phyloP scores from a whole-genome alignment of 30 jellyfish, hydroid and myxozoan genomes.

The Aurelia aurita region DNA sequence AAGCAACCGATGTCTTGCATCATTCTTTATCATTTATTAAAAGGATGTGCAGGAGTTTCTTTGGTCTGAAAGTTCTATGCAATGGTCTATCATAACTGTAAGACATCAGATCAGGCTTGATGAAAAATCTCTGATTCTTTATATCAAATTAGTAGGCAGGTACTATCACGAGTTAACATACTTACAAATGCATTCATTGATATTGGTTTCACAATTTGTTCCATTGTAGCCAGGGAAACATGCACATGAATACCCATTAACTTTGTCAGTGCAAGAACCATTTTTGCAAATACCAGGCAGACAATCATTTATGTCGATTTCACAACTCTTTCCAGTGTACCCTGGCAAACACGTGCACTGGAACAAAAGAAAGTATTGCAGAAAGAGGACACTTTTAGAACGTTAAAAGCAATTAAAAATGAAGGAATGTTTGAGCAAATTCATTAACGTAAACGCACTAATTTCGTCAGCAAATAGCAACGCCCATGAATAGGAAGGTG shows the following conservation, averaged over 20 bases:
- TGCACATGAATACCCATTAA: conserved; percentile 60
- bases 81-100: too few species aligned
- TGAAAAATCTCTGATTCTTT: too few species aligned
- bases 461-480: neutral
- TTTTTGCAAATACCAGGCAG: conserved; percentile 74
- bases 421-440: too few species aligned
- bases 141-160: too few species aligned
- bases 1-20: neutral
- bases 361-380: neutral
- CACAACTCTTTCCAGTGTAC: conserved; percentile 75
- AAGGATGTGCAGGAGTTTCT: too few species aligned
- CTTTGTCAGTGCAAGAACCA: conserved; percentile 78
- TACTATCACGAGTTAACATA: neutral
- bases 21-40: too few species aligned
- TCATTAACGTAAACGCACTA: too few species aligned
- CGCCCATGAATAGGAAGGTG: neutral
- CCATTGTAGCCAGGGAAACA: conserved; percentile 83
- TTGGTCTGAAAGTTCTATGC: too few species aligned
- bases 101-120: too few species aligned
- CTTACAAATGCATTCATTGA: conserved; percentile 76
- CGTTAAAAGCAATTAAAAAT: too few species aligned
- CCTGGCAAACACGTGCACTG: conserved; percentile 85
- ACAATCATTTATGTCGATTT: conserved; percentile 80
- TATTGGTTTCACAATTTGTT: conserved; percentile 61
- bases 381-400: too few species aligned